Evolutionary conservation across 1,140 invertebrate species (phyloP).

Genomic region (Sitobion miscanthi): DNA sequence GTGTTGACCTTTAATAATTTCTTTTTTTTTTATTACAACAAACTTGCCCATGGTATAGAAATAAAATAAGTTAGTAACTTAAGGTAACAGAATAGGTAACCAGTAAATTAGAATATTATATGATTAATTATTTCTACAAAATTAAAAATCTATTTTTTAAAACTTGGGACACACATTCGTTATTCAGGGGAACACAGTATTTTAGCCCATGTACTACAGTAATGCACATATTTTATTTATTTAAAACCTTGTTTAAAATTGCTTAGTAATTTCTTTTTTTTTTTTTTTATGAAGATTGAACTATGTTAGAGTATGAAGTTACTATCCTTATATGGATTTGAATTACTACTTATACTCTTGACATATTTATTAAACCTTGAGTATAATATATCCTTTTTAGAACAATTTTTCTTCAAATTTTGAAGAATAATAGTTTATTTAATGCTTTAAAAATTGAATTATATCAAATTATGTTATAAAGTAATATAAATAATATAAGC

Average conservation of each 20-base stretch:
- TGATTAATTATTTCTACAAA: no score
- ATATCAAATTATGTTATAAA: background rate
- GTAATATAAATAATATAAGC: background rate
- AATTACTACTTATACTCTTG: constrained; percentile 20
- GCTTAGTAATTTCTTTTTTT: background rate
- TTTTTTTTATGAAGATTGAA: background rate
- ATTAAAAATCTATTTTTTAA: no score
- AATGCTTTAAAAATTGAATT: constrained; percentile 39
- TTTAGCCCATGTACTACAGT: background rate
- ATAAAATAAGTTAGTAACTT: no score
- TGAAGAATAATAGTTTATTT: constrained; percentile 23
- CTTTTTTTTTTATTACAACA: no score
- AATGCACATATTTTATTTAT: background rate
- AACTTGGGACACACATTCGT: no score
- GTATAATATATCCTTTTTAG: constrained; percentile 20
- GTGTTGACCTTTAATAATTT: no score
- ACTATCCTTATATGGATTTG: constrained; percentile 47
- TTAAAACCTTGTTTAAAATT: constrained; percentile 5
- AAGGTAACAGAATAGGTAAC: no score
- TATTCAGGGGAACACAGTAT: no score
- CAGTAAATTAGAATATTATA: no score
- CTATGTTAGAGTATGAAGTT: background rate
- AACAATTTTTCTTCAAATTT: constrained; percentile 16
- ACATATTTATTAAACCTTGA: constrained; percentile 31
- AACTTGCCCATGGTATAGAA: no score